phyloP scores from a whole-genome alignment of 2,888 invertebrate species.

The Ceramica pisi region DNA sequence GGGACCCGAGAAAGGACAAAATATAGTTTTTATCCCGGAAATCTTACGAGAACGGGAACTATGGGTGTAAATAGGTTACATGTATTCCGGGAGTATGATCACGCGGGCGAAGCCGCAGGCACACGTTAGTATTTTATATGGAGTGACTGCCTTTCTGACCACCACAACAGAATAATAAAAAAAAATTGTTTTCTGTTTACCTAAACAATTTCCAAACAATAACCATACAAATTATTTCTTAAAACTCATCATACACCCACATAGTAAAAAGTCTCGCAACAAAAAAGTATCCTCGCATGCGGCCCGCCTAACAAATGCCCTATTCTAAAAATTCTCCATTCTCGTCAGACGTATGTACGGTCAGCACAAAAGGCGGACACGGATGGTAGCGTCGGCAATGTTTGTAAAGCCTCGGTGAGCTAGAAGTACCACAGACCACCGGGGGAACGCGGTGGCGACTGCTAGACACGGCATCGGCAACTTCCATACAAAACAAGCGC shows the following conservation, averaged over 20 bases:
- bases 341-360: constrained; percentile 57
- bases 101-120: too few species aligned
- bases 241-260: background rate
- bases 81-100: too few species aligned
- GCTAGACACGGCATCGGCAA: background rate
- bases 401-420: constrained; percentile 65
- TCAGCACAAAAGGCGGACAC: constrained; percentile 72
- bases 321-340: constrained; percentile 54
- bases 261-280: background rate
- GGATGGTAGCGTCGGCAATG: constrained; percentile 68
- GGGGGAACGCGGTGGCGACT: background rate
- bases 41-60: too few species aligned
- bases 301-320: constrained; percentile 44
- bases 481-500: background rate
- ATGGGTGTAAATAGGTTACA: too few species aligned
- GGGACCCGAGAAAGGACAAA: too few species aligned
- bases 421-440: constrained; percentile 20
- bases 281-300: constrained; percentile 26
- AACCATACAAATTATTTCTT: background rate
- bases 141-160: too few species aligned
- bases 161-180: too few species aligned
- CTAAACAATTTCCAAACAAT: background rate
- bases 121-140: too few species aligned
- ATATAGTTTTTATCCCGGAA: too few species aligned
- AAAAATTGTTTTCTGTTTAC: too few species aligned